Evolutionary conservation across 2,888 invertebrate species (phyloP).

Genomic region (Hoplodrina blanda): DNA sequence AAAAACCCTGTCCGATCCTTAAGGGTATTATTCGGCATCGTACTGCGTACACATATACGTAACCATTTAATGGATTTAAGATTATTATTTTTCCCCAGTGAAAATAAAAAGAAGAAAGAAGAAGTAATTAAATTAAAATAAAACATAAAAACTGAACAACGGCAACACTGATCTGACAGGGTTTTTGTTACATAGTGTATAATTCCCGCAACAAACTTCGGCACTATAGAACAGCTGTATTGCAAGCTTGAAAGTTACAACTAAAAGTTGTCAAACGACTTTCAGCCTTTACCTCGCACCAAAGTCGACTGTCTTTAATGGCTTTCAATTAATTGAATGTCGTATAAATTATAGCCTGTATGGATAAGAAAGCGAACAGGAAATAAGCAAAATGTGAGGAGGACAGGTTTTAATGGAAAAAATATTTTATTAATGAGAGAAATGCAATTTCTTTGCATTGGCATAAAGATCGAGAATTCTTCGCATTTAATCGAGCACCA

Average conservation of each 20-base stretch:
- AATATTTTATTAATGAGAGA: not conserved
- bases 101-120: too few relatives aligned
- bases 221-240: conserved; percentile 16
- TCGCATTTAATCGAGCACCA: not conserved
- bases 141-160: too few relatives aligned
- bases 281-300: conserved; percentile 36
- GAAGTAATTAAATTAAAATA: too few relatives aligned
- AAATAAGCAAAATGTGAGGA: conserved; percentile 26
- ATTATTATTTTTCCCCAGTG: too few relatives aligned
- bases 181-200: too few relatives aligned
- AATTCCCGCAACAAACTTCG: not conserved
- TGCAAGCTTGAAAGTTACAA: conserved; percentile 19
- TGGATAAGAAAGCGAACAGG: conserved; percentile 40
- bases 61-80: too few relatives aligned
- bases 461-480: not conserved
- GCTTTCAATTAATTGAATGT: conserved; percentile 45
- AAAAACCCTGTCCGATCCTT: too few relatives aligned
- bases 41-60: too few relatives aligned
- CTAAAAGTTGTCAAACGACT: conserved; percentile 55
- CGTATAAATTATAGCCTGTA: conserved; percentile 24
- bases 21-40: too few relatives aligned
- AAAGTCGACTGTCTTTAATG: conserved; percentile 26
- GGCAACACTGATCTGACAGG: too few relatives aligned
- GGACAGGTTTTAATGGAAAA: conserved; percentile 24
- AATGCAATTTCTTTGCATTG: conserved; percentile 11